These are phyloP conservation scores for Drosophila mimica DNA, from an alignment of 2,888 invertebrate genomes.

Conservation along the genomic window DNA sequence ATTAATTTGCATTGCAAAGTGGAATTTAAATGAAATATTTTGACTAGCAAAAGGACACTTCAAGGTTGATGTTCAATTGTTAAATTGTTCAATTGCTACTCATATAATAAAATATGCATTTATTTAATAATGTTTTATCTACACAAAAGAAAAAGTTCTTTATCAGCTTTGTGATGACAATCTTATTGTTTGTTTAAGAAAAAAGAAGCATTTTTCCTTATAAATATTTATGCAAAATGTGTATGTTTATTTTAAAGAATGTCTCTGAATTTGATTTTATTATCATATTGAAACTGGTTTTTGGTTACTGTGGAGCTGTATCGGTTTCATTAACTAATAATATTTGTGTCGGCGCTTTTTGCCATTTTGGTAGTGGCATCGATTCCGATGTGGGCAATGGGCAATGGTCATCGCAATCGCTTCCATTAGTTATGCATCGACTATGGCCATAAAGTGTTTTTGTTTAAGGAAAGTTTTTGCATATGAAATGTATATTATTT, in stretches of 20 bases:
- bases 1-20: slow-evolving; percentile 69
- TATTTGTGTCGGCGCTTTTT: slow-evolving; percentile 28
- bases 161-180: slow-evolving; percentile 23
- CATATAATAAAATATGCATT: slow-evolving; percentile 2
- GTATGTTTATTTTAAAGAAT: slow-evolving; percentile 64
- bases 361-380: slow-evolving; percentile 7
- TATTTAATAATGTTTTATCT: slow-evolving; percentile 5
- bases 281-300: slow-evolving; percentile 68
- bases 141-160: slow-evolving; percentile 2
- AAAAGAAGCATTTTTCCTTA: slow-evolving; percentile 12
- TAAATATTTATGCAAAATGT: slow-evolving; percentile 66
- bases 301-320: slow-evolving; percentile 37
- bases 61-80: no score
- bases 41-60: slow-evolving; percentile 3
- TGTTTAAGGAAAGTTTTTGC: slow-evolving; percentile 18
- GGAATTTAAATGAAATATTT: slow-evolving; percentile 55
- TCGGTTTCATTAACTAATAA: slow-evolving; percentile 52
- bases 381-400: neutral
- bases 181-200: slow-evolving; percentile 13
- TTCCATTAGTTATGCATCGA: slow-evolving; percentile 59
- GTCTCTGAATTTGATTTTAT: slow-evolving; percentile 68
- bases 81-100: neutral
- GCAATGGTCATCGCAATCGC: slow-evolving; percentile 26
- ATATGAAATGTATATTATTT: slow-evolving; percentile 14
- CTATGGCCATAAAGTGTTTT: slow-evolving; percentile 42